Evolutionary conservation across 2,888 invertebrate genomes (phyloP).

Genomic region (Agriopis aurantiaria): DNA sequence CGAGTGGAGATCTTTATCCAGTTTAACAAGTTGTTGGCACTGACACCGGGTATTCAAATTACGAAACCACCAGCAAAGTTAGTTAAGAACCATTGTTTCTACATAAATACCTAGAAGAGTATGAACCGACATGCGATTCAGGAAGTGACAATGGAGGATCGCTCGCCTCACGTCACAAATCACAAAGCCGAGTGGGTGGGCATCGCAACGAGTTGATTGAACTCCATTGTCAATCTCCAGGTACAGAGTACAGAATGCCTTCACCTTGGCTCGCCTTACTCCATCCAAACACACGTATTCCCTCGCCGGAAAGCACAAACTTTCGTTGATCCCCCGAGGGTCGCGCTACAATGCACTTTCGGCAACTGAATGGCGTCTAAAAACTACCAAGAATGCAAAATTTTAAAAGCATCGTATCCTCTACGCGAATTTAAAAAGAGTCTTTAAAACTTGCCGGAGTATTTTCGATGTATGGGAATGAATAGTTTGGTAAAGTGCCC

Average conservation of each 20-base stretch:
- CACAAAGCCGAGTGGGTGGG: conserved; percentile 79
- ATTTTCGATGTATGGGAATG: conserved; percentile 51
- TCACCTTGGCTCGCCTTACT: conserved; percentile 51
- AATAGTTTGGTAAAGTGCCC: conserved; percentile 51
- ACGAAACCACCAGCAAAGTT: conserved; percentile 5
- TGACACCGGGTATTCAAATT: background rate
- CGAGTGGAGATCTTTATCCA: background rate
- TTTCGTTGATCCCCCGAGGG: conserved; percentile 49
- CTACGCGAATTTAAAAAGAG: conserved; percentile 55
- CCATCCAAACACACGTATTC: conserved; percentile 53
- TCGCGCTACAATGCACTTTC: conserved; percentile 60
- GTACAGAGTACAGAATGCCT: conserved; percentile 64
- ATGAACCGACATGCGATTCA: conserved; percentile 51
- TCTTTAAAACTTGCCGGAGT: conserved; percentile 54
- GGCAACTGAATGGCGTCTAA: conserved; percentile 61
- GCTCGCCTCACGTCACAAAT: conserved; percentile 70
- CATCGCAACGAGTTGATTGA: conserved; percentile 78
- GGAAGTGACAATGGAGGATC: conserved; percentile 73
- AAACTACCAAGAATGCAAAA: conserved; percentile 62
- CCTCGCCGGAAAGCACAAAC: conserved; percentile 57
- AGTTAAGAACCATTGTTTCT: conserved; percentile 31
- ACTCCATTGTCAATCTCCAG: conserved; percentile 79
- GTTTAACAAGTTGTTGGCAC: background rate
- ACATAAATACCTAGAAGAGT: conserved; percentile 29
- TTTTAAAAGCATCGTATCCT: conserved; percentile 61